Conservation (phyloP, 2,888 invertebrate species). For the Nipponacmea schrenckii region DNA sequence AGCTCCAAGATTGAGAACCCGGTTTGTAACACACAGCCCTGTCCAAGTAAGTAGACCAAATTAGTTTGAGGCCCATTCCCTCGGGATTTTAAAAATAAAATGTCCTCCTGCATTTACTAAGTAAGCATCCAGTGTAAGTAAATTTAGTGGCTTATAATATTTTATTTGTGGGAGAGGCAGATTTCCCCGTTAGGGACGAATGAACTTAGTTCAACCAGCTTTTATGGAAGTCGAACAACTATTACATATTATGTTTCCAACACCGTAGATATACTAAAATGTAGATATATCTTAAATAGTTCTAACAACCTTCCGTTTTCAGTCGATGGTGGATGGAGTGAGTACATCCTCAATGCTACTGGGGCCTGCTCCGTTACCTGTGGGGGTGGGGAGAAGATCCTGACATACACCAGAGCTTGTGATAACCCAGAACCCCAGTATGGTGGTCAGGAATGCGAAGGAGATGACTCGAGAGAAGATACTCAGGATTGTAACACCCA, state of each 20-base stretch:
- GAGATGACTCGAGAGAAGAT: neutral
- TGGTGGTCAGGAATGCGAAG: constrained; percentile 10
- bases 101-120: no score
- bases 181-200: no score
- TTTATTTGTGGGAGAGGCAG: no score
- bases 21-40: constrained; percentile 19
- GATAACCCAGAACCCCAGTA: constrained; percentile 12
- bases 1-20: neutral
- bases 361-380: constrained; percentile 6
- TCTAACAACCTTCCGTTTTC: neutral
- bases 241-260: no score
- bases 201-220: no score
- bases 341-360: neutral
- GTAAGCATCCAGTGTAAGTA: no score
- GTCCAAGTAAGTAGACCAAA: constrained; percentile 20
- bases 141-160: no score
- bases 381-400: constrained; percentile 6
- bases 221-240: no score
- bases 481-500: constrained; percentile 18
- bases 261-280: no score
- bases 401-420: constrained; percentile 4
- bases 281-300: no score
- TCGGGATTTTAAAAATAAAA: no score
- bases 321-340: constrained; percentile 18
- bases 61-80: no score